Conservation (phyloP, 2,113 vertebrate species). For the Merops nubicus region DNA sequence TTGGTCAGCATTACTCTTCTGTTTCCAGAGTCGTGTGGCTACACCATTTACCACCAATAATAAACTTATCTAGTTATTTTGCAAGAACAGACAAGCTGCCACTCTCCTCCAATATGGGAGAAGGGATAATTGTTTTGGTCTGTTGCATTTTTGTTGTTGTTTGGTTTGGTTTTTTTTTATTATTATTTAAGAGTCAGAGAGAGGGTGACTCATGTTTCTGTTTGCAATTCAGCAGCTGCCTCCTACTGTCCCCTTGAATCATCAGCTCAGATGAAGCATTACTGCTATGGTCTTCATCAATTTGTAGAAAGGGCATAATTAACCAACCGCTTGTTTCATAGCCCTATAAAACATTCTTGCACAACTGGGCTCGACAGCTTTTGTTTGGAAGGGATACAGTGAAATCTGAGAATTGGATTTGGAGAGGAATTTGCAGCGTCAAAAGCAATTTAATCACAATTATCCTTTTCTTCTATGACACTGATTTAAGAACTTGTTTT, state of each 20-base stretch:
- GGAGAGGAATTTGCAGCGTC: not conserved
- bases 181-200: not conserved
- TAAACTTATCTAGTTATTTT: not conserved
- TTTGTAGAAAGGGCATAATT: not conserved
- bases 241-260: conserved; percentile 21
- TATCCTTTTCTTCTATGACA: not conserved
- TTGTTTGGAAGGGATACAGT: not conserved
- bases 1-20: not conserved
- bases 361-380: not conserved
- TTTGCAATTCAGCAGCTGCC: conserved; percentile 32
- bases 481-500: not conserved
- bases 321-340: not conserved
- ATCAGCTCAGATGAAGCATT: not conserved
- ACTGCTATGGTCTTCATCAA: not conserved
- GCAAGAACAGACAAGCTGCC: not conserved
- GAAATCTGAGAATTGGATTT: conserved; percentile 3
- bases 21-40: not conserved
- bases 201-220: not conserved
- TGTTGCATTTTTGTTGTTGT: not conserved
- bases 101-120: not conserved
- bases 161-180: not conserved
- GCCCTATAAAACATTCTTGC: conserved; percentile 29
- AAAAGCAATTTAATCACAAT: conserved; percentile 14
- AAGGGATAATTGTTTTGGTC: conserved; percentile 1
- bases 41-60: not conserved